Percentiles rank a stretch among this genome's conserved stretches.
These are phyloP conservation scores for Choloepus didactylus DNA, from an alignment of 2,797 vertebrate genomes.

Conservation along the genomic window DNA sequence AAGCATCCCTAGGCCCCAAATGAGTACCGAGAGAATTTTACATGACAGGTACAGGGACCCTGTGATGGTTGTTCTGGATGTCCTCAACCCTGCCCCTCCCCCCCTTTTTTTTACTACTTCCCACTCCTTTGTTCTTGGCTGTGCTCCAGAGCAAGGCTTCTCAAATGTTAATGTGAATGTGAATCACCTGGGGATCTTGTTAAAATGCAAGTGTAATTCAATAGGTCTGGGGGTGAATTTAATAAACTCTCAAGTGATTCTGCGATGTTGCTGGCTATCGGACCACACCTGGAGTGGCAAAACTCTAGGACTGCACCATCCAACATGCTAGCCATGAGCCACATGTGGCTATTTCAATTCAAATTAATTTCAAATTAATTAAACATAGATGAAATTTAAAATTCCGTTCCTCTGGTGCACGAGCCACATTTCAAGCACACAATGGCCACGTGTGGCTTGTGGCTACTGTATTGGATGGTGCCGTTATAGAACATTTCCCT, in stretches of 20 bases:
- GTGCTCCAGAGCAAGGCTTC: not conserved
- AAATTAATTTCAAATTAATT: not conserved
- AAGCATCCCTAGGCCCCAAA: not conserved
- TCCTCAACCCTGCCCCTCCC: too few relatives aligned
- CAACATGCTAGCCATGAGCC: not conserved
- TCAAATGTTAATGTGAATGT: not conserved
- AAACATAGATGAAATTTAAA: not conserved
- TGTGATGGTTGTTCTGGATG: not conserved
- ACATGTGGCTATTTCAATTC: not conserved
- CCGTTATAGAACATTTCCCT: not conserved
- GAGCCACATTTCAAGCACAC: not conserved
- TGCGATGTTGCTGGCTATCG: too few relatives aligned
- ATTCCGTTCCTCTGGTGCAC: not conserved
- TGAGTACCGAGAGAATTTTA: not conserved
- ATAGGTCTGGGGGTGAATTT: not conserved
- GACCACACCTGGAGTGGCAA: not conserved
- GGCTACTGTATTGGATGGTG: not conserved
- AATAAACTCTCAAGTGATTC: not conserved
- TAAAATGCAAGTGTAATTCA: not conserved
- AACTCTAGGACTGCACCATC: not conserved
- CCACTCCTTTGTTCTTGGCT: not conserved
- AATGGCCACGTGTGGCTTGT: not conserved
- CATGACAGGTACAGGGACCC: not conserved
- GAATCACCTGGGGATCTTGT: constrained; percentile 43
- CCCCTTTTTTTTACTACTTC: not conserved